phyloP scores from a whole-genome alignment of 2,113 vertebrate genomes.

The Sphyrna mokarran region DNA sequence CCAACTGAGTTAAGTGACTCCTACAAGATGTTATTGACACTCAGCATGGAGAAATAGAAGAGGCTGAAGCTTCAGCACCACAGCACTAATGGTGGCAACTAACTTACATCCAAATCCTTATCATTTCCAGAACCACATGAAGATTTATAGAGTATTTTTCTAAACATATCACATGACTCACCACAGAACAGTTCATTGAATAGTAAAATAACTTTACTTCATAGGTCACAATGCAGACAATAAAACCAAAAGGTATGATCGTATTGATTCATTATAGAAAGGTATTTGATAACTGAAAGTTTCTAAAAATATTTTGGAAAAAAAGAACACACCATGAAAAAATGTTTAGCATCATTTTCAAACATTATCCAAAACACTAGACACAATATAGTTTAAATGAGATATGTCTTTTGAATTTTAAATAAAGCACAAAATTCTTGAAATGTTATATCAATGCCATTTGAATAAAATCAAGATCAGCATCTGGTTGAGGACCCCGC shows the following conservation, averaged over 20 bases:
- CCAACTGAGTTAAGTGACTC: too few species aligned
- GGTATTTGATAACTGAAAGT: background rate
- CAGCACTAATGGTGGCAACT: background rate
- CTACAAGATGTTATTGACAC: background rate
- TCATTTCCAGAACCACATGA: background rate
- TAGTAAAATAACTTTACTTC: background rate
- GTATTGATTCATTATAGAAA: background rate
- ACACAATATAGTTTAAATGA: background rate
- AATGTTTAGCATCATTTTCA: conserved; percentile 7
- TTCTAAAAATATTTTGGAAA: background rate
- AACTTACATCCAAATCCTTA: background rate
- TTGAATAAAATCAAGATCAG: background rate
- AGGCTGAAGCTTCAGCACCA: background rate
- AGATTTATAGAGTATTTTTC: background rate
- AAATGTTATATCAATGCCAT: background rate
- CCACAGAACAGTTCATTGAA: background rate
- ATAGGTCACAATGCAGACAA: background rate
- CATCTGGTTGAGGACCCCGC: background rate
- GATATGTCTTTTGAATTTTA: background rate
- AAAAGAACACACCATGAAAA: background rate
- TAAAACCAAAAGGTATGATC: background rate
- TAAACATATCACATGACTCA: background rate
- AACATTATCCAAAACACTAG: background rate
- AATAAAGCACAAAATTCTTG: background rate
- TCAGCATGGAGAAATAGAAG: too few species aligned